Conservation (phyloP, 2,797 vertebrate species). For the Danio aesculapii region DNA sequence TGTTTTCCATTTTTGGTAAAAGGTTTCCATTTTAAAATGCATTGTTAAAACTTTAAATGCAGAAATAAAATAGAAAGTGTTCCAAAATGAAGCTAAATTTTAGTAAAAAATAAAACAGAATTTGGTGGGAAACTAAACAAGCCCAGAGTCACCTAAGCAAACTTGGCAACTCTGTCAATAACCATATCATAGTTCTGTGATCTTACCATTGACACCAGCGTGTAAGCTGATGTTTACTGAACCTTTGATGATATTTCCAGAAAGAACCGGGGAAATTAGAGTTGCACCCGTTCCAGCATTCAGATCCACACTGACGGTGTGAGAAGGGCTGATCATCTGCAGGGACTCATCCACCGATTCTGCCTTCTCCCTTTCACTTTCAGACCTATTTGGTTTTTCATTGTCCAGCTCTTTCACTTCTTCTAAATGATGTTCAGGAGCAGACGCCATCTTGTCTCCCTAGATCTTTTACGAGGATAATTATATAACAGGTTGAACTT, state of each 20-base stretch:
- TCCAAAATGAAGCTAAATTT: neutral
- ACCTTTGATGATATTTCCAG: neutral
- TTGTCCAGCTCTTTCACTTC: neutral
- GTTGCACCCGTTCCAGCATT: neutral
- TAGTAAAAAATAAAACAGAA: neutral
- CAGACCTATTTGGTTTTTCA: accelerated
- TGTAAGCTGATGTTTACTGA: slow-evolving; percentile 19
- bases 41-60: no score
- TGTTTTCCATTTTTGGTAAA: no score
- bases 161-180: neutral
- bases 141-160: no score
- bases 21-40: no score
- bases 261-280: neutral
- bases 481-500: no score
- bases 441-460: neutral
- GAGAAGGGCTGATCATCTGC: neutral
- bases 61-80: neutral
- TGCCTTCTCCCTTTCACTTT: neutral
- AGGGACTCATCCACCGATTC: neutral
- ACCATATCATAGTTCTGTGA: neutral
- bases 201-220: neutral
- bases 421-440: neutral
- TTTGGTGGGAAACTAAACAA: no score
- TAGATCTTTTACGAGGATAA: neutral
- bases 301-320: neutral